phyloP scores from a whole-genome alignment of 2,888 invertebrate species.

The Nematopogon swammerdamellus region DNA sequence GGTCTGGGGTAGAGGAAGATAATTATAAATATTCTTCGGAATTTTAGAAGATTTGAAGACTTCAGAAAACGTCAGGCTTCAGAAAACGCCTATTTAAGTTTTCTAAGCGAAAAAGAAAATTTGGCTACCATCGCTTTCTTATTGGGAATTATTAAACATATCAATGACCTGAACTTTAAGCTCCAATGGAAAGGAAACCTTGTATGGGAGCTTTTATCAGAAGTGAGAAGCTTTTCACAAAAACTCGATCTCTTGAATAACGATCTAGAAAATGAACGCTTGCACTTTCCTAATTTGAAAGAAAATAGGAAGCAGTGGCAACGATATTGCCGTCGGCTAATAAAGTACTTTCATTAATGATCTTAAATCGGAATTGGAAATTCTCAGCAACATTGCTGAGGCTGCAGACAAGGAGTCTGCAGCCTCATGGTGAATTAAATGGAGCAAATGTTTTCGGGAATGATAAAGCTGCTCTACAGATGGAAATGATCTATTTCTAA shows the following conservation, averaged over 20 bases:
- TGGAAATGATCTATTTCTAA: slow-evolving; percentile 8
- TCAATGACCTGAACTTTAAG: slow-evolving; percentile 7
- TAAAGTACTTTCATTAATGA: too few species aligned
- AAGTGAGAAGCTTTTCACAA: slow-evolving; percentile 5
- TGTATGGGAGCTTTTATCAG: slow-evolving; percentile 6
- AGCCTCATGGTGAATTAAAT: too few species aligned
- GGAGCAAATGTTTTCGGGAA: slow-evolving; percentile 6
- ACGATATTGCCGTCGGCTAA: too few species aligned
- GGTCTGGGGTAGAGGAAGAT: too few species aligned
- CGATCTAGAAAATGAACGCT: slow-evolving; percentile 6
- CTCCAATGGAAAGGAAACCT: slow-evolving; percentile 7
- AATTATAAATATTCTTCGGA: too few species aligned
- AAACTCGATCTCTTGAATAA: slow-evolving; percentile 6
- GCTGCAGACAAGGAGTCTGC: too few species aligned
- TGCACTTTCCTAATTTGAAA: slow-evolving; percentile 6
- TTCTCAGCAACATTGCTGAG: too few species aligned
- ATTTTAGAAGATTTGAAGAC: too few species aligned
- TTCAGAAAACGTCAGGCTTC: too few species aligned
- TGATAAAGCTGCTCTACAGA: slow-evolving; percentile 11
- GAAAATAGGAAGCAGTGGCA: too few species aligned
- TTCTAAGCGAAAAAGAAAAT: slow-evolving; percentile 5
- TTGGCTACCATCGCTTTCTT: neutral
- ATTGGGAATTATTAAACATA: slow-evolving; percentile 2
- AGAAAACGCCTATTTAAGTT: too few species aligned
- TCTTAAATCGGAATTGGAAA: too few species aligned